A percentile compares a stretch with the other conserved stretches of the same genome.
Evolutionary conservation across 2,113 vertebrate species (phyloP).

Genomic region (Microcebus murinus): DNA sequence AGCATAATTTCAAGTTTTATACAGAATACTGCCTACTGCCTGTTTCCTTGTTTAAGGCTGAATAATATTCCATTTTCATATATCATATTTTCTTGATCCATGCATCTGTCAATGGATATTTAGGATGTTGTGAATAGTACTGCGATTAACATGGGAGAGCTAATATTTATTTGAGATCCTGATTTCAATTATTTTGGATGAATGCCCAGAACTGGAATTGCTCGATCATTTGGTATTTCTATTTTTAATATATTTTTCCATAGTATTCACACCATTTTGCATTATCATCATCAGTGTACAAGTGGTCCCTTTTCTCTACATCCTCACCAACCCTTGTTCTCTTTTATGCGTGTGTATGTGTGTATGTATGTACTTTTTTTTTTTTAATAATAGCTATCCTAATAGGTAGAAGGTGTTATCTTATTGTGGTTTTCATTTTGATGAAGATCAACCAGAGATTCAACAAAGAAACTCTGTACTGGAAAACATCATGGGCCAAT

Average conservation of each 20-base stretch:
- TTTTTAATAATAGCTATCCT: not conserved
- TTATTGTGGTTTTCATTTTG: not conserved
- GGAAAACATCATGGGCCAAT: not conserved
- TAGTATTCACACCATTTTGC: not conserved
- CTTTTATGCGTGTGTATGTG: no score
- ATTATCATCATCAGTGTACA: not conserved
- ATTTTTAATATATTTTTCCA: not conserved
- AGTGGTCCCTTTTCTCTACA: not conserved
- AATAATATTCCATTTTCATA: not conserved
- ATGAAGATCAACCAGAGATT: not conserved
- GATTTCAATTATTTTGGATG: not conserved
- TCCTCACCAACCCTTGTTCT: not conserved
- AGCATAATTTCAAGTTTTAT: not conserved
- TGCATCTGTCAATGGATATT: not conserved
- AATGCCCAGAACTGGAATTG: not conserved
- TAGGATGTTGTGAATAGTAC: not conserved
- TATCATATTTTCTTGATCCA: not conserved
- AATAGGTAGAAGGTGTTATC: not conserved
- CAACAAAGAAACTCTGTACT: not conserved
- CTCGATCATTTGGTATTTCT: not conserved
- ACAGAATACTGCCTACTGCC: no score
- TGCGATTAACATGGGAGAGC: not conserved
- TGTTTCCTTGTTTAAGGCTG: not conserved
- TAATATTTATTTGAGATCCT: not conserved
- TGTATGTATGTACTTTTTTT: not conserved